Percentiles rank a stretch among this genome's conserved stretches.
phyloP scores from a whole-genome alignment of 1,140 invertebrate genomes.

The Bombus breviceps region DNA sequence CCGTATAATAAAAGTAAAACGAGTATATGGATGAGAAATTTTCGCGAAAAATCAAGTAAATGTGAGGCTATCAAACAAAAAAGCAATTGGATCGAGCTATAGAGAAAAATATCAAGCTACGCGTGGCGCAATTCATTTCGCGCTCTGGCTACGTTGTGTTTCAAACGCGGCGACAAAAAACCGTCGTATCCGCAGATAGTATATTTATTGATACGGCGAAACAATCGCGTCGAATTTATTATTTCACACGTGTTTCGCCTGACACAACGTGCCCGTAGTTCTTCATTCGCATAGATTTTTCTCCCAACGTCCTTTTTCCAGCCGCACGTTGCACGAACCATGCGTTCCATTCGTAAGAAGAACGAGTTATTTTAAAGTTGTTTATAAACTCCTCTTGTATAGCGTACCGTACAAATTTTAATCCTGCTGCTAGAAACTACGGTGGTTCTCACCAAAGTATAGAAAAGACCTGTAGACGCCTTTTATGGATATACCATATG shows the following conservation, averaged over 20 bases:
- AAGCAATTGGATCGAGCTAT: slow-evolving; percentile 53
- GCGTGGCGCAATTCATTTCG: slow-evolving; percentile 58
- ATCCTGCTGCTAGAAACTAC: too few relatives aligned
- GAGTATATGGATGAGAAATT: slow-evolving; percentile 14
- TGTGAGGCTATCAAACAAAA: slow-evolving; percentile 27
- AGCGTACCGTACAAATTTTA: not conserved
- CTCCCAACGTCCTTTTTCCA: not conserved
- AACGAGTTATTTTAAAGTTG: slow-evolving; percentile 18
- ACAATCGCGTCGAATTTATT: slow-evolving; percentile 70
- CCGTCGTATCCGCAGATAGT: slow-evolving; percentile 51
- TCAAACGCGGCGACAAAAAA: slow-evolving; percentile 57
- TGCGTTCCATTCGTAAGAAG: slow-evolving; percentile 7
- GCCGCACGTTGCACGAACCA: not conserved
- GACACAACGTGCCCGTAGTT: slow-evolving; percentile 44
- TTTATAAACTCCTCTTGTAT: not conserved
- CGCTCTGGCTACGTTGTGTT: slow-evolving; percentile 27
- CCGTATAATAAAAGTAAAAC: not conserved
- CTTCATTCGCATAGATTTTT: not conserved
- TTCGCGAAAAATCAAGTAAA: slow-evolving; percentile 33
- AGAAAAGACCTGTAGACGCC: too few relatives aligned
- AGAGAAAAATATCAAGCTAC: slow-evolving; percentile 47
- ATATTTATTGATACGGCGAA: slow-evolving; percentile 71
- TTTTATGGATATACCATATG: too few relatives aligned
- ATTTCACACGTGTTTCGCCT: slow-evolving; percentile 52
- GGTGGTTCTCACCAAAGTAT: too few relatives aligned